Evolutionary conservation across 2,888 invertebrate genomes (phyloP), one percentile per base, ranked within the genome.

Genomic region (Cheilosia soror): DNA sequence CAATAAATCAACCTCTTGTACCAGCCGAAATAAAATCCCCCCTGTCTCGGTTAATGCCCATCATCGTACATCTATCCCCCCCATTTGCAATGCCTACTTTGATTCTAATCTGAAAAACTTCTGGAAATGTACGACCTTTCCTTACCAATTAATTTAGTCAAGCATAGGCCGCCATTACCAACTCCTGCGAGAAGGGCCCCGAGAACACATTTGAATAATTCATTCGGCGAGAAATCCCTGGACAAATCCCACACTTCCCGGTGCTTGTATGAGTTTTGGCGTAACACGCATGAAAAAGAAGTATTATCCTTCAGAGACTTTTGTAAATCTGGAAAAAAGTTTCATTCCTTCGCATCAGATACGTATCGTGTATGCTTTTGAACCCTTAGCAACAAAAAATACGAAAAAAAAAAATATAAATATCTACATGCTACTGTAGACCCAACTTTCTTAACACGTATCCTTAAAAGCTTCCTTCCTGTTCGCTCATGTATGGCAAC

Each of bases 391-490:
- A 47, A 53, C 58, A 81, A n/a, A n/a, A n/a, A n/a, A n/a, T n/a
- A 73, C 4, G 2, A 29, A 29, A 29, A 29, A 5, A 3, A 29
- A 0, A 29, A 2, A 29, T 29, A 37, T 11, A 11, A 37, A 3
- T 11, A 37, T 79, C 75, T 79, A 65, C 68, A 78, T 78, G 49
- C 58, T 40, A n/a, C 5, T 15, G 20, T 33, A 44, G 60, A 47
- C 27, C 40, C 44, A 75, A 80, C 63, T 80, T 76, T 71, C 69
- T 75, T 55, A 75, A 55, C 69, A 84, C 66, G 71, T 80, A 65
- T 66, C 79, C 84, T 75, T 80, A 79, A 84, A 84, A 80, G 84
- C 80, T 84, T 80, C 80, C 84, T 84, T 84, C 80, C 84, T 84
- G 49, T 63, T 69, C 49, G 20, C 51, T 71, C 62, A 40, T 44